phyloP scores from a whole-genome alignment of 2,888 invertebrate genomes.

The Eilema depressum region DNA sequence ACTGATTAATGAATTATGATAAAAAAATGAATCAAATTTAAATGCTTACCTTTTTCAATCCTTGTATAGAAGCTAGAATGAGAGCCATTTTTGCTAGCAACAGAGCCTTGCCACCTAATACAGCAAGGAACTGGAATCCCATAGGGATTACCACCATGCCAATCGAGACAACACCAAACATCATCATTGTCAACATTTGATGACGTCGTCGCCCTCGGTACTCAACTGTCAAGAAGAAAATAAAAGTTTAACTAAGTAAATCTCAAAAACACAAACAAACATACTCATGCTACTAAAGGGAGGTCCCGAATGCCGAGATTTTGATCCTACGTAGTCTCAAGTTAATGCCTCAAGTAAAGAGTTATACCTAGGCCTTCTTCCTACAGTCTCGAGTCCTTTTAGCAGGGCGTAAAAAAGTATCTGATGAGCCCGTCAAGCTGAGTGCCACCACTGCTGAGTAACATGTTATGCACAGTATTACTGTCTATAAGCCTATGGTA shows the following conservation, averaged over 20 bases:
- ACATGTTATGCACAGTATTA: too few relatives aligned
- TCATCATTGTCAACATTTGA: constrained; percentile 91
- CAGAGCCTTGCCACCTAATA: constrained; percentile 93
- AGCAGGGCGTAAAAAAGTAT: too few relatives aligned
- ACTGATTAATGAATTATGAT: not conserved
- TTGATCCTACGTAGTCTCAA: too few relatives aligned
- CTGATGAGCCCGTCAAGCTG: too few relatives aligned
- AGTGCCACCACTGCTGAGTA: too few relatives aligned
- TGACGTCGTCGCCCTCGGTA: constrained; percentile 88
- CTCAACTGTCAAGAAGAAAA: constrained; percentile 62
- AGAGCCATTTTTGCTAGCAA: constrained; percentile 94
- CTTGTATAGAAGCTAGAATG: constrained; percentile 92
- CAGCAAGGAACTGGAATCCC: constrained; percentile 94
- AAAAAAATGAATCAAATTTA: not conserved
- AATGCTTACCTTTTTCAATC: constrained; percentile 89
- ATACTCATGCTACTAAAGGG: too few relatives aligned
- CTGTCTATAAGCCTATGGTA: too few relatives aligned
- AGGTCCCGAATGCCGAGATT: too few relatives aligned
- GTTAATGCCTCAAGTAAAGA: too few relatives aligned
- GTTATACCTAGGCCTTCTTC: too few relatives aligned
- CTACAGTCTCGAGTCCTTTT: too few relatives aligned
- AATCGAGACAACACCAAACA: constrained; percentile 92
- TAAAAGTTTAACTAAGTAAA: not conserved
- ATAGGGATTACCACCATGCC: constrained; percentile 92
- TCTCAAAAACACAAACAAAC: not conserved